Evolutionary conservation across 2,797 vertebrate species (phyloP).

Genomic region (Masticophis lateralis): DNA sequence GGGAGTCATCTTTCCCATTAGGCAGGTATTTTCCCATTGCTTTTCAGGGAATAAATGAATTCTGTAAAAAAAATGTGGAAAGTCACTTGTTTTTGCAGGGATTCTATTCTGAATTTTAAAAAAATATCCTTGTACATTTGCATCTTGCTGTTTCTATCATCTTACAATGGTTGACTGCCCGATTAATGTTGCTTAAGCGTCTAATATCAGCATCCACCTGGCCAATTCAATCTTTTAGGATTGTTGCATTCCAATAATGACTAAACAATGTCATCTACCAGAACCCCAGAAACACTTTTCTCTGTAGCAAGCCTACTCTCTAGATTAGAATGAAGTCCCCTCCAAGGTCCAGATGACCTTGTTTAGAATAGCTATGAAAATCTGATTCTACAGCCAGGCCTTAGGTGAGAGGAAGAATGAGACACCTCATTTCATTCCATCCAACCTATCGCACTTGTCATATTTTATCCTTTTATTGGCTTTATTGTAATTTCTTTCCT

Average conservation of each 20-base stretch:
- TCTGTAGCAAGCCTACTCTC: neutral
- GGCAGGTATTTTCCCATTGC: neutral
- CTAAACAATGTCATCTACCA: neutral
- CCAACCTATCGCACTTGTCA: neutral
- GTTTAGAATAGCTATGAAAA: neutral
- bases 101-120: neutral
- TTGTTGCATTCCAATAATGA: neutral
- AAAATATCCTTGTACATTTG: neutral
- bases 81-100: neutral
- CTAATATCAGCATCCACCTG: neutral
- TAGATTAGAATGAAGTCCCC: neutral
- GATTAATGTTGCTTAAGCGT: neutral
- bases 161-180: neutral
- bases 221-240: neutral
- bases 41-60: neutral
- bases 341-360: neutral
- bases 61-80: fast-evolving
- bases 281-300: neutral
- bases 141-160: neutral
- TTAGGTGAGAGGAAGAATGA: neutral
- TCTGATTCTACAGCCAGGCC: neutral
- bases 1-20: neutral
- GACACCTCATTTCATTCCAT: neutral
- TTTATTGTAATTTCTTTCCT: neutral
- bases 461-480: neutral